Conservation (phyloP, 2,113 vertebrate species). For the Oncorhynchus keta region DNA sequence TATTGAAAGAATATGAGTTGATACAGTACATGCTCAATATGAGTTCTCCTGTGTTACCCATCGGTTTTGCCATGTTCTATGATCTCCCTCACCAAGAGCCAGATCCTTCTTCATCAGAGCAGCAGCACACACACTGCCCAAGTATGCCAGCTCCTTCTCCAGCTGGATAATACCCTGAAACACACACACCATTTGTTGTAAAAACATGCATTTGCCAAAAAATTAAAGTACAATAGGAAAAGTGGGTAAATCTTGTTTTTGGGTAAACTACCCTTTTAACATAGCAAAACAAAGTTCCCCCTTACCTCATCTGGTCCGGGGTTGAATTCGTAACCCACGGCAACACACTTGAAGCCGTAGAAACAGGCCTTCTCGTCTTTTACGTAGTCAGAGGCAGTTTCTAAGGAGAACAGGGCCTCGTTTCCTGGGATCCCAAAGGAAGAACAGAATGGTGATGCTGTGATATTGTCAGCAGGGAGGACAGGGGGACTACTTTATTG, state of each 20-base stretch:
- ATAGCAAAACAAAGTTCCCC: too few species aligned
- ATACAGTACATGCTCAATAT: background rate
- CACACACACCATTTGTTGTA: too few species aligned
- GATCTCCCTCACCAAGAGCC: slow-evolving; percentile 82
- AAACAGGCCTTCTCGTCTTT: slow-evolving; percentile 98
- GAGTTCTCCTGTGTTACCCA: background rate
- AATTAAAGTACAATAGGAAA: too few species aligned
- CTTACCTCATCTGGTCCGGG: slow-evolving; percentile 92
- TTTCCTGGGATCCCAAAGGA: slow-evolving; percentile 79
- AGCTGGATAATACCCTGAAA: slow-evolving; percentile 93
- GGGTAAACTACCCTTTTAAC: too few species aligned
- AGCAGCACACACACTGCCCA: slow-evolving; percentile 95
- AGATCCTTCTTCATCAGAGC: slow-evolving; percentile 99
- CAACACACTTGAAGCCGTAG: slow-evolving; percentile 97
- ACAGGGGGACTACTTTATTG: background rate
- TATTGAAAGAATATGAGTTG: too few species aligned
- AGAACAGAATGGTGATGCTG: background rate
- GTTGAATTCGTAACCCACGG: slow-evolving; percentile 97
- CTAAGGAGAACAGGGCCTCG: slow-evolving; percentile 94
- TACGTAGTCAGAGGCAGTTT: slow-evolving; percentile 98
- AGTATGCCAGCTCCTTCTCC: slow-evolving; percentile 94
- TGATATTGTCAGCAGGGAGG: background rate
- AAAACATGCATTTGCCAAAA: too few species aligned
- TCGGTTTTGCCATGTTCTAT: too few species aligned
- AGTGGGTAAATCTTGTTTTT: too few species aligned